phyloP scores from a whole-genome alignment of 2,113 vertebrate species.

The Chinchilla lanigera region DNA sequence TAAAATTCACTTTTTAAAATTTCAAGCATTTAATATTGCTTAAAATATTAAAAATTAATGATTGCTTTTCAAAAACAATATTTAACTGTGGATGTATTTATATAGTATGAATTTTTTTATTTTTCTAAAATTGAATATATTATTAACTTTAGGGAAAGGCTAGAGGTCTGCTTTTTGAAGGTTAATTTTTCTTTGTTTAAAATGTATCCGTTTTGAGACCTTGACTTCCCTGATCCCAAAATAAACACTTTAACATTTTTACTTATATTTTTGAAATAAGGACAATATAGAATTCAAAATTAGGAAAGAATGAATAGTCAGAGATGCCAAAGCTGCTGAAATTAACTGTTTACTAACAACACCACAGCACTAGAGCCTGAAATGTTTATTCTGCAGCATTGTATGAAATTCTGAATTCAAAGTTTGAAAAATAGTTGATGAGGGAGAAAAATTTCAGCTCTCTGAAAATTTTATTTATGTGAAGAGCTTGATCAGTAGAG shows the following conservation, averaged over 20 bases:
- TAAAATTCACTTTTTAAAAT: neutral
- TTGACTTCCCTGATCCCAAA: neutral
- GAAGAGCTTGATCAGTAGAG: neutral
- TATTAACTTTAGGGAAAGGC: neutral
- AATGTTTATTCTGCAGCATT: conserved; percentile 37
- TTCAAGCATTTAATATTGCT: neutral
- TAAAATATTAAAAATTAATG: conserved; percentile 33
- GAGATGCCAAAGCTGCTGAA: conserved; percentile 5
- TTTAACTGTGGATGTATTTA: neutral
- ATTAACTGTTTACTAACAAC: neutral
- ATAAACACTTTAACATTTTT: conserved; percentile 47
- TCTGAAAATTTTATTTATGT: conserved; percentile 33
- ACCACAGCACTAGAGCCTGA: neutral
- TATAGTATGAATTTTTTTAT: neutral
- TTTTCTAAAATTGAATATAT: neutral
- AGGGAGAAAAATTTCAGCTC: conserved; percentile 28
- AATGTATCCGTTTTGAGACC: neutral
- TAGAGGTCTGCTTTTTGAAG: neutral
- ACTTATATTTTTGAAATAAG: conserved; percentile 2
- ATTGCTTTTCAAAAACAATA: neutral
- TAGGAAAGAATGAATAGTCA: neutral
- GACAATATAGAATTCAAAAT: neutral
- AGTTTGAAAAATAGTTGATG: conserved; percentile 33
- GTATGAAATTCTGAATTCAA: conserved; percentile 40
- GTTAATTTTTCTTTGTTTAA: conserved; percentile 18